phyloP scores from a whole-genome alignment of 2,888 invertebrate species.

The Dexiosoma caninum region DNA sequence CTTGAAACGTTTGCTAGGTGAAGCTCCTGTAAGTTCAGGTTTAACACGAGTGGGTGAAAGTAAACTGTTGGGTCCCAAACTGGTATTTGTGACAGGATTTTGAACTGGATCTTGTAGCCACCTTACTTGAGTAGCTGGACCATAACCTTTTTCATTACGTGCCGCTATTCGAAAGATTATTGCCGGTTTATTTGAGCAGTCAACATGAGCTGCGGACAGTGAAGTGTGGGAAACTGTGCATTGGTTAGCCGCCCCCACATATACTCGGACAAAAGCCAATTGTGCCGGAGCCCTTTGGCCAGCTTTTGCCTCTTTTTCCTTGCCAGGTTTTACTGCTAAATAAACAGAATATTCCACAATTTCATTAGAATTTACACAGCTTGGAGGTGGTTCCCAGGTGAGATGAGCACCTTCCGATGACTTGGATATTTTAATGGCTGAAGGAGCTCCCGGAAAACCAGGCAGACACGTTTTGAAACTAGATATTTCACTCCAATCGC shows the following conservation, averaged over 20 bases:
- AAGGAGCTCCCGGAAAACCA: slow-evolving; percentile 67
- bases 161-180: slow-evolving; percentile 68
- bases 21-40: slow-evolving; percentile 64
- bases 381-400: slow-evolving; percentile 67
- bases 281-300: slow-evolving; percentile 64
- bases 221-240: slow-evolving; percentile 66
- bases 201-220: slow-evolving; percentile 66
- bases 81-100: slow-evolving; percentile 35
- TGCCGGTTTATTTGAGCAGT: slow-evolving; percentile 67
- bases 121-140: slow-evolving; percentile 68
- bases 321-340: slow-evolving; percentile 67
- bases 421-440: slow-evolving; percentile 68
- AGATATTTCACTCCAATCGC: slow-evolving; percentile 67
- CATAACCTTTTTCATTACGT: slow-evolving; percentile 68
- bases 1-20: slow-evolving; percentile 66
- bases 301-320: slow-evolving; percentile 64
- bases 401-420: slow-evolving; percentile 67
- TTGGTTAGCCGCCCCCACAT: slow-evolving; percentile 66
- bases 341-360: slow-evolving; percentile 68
- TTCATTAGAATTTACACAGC: slow-evolving; percentile 65
- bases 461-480: slow-evolving; percentile 67
- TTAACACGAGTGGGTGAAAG: slow-evolving; percentile 65
- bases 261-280: slow-evolving; percentile 67
- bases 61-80: slow-evolving; percentile 55
- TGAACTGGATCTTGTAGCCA: slow-evolving; percentile 67